phyloP scores from a whole-genome alignment of 1,140 invertebrate genomes.

The Drosophila triauraria region DNA sequence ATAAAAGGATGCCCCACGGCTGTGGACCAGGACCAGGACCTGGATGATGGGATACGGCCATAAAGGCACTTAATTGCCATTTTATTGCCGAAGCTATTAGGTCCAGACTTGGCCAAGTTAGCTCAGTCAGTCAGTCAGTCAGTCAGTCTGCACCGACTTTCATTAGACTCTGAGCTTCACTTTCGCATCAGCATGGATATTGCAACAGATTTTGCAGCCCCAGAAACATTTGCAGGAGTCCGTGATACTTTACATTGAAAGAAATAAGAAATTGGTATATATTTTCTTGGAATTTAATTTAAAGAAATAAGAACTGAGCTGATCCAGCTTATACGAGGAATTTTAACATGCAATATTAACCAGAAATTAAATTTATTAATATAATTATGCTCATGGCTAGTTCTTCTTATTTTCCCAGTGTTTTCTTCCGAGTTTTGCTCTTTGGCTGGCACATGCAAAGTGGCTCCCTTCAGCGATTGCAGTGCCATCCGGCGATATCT shows the following conservation, averaged over 20 bases:
- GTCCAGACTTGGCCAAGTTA: constrained; percentile 15
- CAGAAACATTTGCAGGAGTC: constrained; percentile 30
- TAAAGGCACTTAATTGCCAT: constrained; percentile 82
- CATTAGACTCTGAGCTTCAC: constrained; percentile 67
- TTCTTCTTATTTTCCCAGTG: background rate
- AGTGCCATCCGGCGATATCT: constrained; percentile 64
- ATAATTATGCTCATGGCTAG: no score
- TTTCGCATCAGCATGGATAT: constrained; percentile 61
- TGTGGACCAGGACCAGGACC: constrained; percentile 38
- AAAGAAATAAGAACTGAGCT: no score
- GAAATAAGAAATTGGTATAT: background rate
- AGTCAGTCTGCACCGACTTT: constrained; percentile 34
- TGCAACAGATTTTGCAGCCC: constrained; percentile 32
- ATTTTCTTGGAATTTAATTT: background rate
- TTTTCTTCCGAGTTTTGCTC: constrained; percentile 2
- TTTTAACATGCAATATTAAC: background rate
- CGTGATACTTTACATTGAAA: constrained; percentile 1
- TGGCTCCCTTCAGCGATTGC: constrained; percentile 61
- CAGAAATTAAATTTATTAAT: no score
- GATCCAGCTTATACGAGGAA: no score
- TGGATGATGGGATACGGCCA: constrained; percentile 47
- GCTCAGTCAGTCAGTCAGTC: constrained; percentile 20
- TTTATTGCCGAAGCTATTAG: constrained; percentile 79
- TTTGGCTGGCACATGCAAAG: constrained; percentile 44
- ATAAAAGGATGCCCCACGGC: constrained; percentile 72